Evolutionary conservation across 2,113 vertebrate genomes (phyloP).

Genomic region (Isurus oxyrinchus): DNA sequence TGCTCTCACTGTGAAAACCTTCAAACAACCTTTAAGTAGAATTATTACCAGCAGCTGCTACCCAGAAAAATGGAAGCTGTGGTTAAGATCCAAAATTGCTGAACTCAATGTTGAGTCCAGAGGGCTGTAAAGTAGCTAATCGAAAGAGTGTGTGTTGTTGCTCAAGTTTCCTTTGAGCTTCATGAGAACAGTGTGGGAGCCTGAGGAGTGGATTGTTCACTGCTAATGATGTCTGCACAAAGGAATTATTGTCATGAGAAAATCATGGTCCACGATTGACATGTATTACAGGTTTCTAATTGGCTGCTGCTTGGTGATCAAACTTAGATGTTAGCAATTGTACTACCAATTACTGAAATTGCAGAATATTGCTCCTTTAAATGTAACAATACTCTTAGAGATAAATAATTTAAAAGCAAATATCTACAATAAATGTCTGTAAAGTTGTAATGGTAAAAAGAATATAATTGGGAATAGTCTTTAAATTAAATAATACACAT

Average conservation of each 20-base stretch:
- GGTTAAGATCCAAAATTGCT: neutral
- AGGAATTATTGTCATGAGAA: neutral
- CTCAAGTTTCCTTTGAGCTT: neutral
- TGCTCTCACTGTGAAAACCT: no score
- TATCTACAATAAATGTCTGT: neutral
- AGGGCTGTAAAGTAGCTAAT: neutral
- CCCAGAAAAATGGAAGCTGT: neutral
- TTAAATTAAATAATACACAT: constrained; percentile 26
- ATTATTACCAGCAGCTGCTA: neutral
- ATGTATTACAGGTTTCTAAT: neutral
- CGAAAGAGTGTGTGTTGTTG: neutral
- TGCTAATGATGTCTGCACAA: neutral
- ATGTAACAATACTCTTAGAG: neutral
- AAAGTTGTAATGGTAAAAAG: neutral
- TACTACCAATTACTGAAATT: neutral
- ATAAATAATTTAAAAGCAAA: neutral
- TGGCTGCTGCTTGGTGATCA: neutral
- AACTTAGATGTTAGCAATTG: neutral
- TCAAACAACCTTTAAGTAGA: no score
- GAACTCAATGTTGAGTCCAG: neutral
- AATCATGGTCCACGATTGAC: neutral
- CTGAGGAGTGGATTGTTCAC: neutral
- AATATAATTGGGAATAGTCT: neutral
- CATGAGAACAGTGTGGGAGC: neutral
- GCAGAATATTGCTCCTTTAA: neutral